A percentile compares a stretch with the other conserved stretches of the same genome.
These are phyloP conservation scores for Sceloporus undulatus DNA, from an alignment of 2,113 vertebrate genomes.

Conservation along the genomic window DNA sequence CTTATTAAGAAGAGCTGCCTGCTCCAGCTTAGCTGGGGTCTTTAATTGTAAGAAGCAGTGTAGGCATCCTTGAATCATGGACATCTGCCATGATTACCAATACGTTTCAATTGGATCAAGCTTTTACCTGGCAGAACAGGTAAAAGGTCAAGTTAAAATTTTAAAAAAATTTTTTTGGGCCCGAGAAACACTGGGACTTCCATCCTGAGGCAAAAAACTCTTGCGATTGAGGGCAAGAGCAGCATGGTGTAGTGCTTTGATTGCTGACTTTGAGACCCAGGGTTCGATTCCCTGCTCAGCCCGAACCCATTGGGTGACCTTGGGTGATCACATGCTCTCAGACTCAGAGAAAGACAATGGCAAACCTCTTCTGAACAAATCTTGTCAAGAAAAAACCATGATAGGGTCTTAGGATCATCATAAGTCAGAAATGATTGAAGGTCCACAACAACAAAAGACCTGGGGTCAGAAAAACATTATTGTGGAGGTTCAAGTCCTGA, in stretches of 20 bases:
- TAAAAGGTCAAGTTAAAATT: not conserved
- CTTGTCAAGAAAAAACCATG: too few relatives aligned
- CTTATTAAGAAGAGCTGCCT: conserved; percentile 6
- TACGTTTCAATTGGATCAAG: conserved; percentile 7
- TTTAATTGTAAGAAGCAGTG: conserved; percentile 6
- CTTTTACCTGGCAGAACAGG: not conserved
- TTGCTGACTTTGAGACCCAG: too few relatives aligned
- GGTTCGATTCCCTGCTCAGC: too few relatives aligned
- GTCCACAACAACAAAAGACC: too few relatives aligned
- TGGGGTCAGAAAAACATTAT: not conserved
- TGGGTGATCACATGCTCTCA: too few relatives aligned
- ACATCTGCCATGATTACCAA: conserved; percentile 7
- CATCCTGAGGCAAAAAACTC: not conserved
- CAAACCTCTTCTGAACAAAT: too few relatives aligned
- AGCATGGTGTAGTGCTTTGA: too few relatives aligned
- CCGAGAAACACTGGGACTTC: not conserved
- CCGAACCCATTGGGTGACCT: too few relatives aligned
- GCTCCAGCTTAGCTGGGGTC: conserved; percentile 24
- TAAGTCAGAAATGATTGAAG: too few relatives aligned
- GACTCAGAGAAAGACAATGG: too few relatives aligned
- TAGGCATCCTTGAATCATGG: conserved; percentile 24
- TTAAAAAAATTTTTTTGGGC: not conserved
- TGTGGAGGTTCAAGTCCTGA: not conserved
- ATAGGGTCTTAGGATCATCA: too few relatives aligned
- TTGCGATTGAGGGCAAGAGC: not conserved